A percentile compares a stretch with the other conserved stretches of the same genome.
These are phyloP conservation scores for Actinemys pallida DNA, from an alignment of 2,113 vertebrate genomes.

Conservation along the genomic window DNA sequence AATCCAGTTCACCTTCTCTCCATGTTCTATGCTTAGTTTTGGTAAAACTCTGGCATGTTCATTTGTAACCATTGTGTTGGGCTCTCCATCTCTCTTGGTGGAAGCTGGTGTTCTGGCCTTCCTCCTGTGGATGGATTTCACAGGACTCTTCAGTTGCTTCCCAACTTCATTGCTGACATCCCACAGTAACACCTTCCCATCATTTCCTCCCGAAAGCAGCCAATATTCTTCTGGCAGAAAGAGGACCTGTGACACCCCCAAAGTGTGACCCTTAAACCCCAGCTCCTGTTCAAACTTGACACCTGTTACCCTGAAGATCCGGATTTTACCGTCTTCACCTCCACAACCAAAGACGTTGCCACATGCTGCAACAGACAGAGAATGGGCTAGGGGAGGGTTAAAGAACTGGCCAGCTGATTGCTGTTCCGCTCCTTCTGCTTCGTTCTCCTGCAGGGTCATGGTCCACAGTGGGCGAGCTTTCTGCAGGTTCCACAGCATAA, in stretches of 20 bases:
- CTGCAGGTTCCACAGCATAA: constrained; percentile 94
- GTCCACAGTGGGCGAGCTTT: constrained; percentile 93
- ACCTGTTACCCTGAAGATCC: constrained; percentile 87
- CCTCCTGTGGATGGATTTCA: constrained; percentile 73
- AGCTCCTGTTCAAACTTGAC: constrained; percentile 85
- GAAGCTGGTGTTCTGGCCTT: constrained; percentile 76
- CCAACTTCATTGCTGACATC: constrained; percentile 81
- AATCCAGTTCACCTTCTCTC: constrained; percentile 97
- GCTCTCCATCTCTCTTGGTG: constrained; percentile 60
- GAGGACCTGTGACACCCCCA: constrained; percentile 91
- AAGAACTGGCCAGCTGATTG: constrained; percentile 86
- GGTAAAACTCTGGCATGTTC: constrained; percentile 67
- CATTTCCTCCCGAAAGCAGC: constrained; percentile 93
- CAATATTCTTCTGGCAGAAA: constrained; percentile 88
- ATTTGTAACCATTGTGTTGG: constrained; percentile 13
- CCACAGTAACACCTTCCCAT: constrained; percentile 91
- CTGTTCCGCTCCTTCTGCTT: constrained; percentile 72
- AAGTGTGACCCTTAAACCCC: constrained; percentile 85
- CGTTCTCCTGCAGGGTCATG: constrained; percentile 87
- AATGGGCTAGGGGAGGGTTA: constrained; percentile 93
- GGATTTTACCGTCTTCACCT: constrained; percentile 91
- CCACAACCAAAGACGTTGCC: constrained; percentile 91
- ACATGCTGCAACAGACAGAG: constrained; percentile 86
- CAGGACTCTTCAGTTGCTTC: constrained; percentile 78
- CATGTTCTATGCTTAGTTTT: constrained; percentile 86